These are phyloP conservation scores for Bos taurus DNA, from an alignment of 2,113 vertebrate species.

Conservation along the genomic window DNA sequence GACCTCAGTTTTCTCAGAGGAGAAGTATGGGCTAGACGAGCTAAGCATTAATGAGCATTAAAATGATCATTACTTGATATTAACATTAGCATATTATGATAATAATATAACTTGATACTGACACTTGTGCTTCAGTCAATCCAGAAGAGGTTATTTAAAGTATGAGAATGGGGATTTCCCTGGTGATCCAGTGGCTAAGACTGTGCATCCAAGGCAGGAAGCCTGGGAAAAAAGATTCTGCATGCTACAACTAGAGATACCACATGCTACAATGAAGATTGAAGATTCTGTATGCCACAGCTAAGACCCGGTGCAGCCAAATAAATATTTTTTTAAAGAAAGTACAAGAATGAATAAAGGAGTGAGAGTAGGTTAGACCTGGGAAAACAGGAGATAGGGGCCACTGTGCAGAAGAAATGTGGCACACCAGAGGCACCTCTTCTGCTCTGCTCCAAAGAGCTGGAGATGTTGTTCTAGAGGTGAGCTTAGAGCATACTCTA, in stretches of 20 bases:
- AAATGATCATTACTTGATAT: neutral
- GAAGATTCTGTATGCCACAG: neutral
- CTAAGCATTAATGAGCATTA: neutral
- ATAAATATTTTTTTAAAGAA: neutral
- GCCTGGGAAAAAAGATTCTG: neutral
- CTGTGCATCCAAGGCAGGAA: neutral
- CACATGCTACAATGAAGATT: neutral
- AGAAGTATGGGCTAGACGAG: neutral
- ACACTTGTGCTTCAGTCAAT: neutral
- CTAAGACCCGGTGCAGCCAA: neutral
- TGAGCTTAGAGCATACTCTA: neutral
- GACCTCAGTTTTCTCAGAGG: neutral
- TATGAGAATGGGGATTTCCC: neutral
- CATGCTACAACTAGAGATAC: neutral
- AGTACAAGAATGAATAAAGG: neutral
- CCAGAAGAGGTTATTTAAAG: neutral
- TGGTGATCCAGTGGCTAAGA: neutral
- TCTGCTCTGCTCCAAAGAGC: neutral
- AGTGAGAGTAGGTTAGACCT: neutral
- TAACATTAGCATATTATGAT: neutral
- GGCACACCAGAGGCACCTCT: neutral
- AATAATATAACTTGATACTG: neutral
- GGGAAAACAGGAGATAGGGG: neutral
- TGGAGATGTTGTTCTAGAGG: neutral
- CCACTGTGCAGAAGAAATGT: neutral